Base-by-base conservation (phyloP, 2,888 invertebrate species). In the Philereme vetulata region DNA sequence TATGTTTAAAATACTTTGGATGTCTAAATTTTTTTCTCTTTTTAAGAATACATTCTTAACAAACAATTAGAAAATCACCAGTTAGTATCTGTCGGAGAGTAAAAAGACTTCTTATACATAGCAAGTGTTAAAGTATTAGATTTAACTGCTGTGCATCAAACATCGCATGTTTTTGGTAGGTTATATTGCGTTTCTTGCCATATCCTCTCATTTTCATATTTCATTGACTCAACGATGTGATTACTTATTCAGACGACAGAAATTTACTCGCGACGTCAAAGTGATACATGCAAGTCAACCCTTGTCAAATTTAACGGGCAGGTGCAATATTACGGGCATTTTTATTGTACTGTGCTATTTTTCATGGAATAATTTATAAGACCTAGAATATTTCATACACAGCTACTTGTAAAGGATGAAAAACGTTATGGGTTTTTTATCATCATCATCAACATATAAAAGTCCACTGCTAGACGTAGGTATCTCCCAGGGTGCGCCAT, bases 221-320 rank as follows among this genome's bases (percentile, higher is more conserved):
- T 32, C 6, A 38, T n/a, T 50, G 46, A 81, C 78, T 76, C 76
- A 82, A 79, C 79, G 80, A 80, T 75, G 74, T 68, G 76, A 86
- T 90, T 84, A 88, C 83, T 89, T 89, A 90, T 90, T 90, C 86
- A 88, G 76, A 74, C 72, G 86, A 83, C 84, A 85, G 86, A 83
- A 85, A 90, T 90, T 85, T 89, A 90, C 88, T 89, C 76, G 70
- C 63, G 77, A 84, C 78, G 88, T 90, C 88, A 84, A 78, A 75
- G 73, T 90, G 91, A 91, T 87, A 84, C 86, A 91, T 90, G 85
- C 85, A 85, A 81, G 86, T 77, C 81, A 82, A 88, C 90, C 90
- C 87, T 76, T 82, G 86, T 91, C 90, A 90, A 83, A 84, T 80
- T 78, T 74, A 76, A 76, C 67, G 72, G 76, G 68, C 86, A 88